Evolutionary conservation across 2,888 invertebrate genomes (phyloP).

Genomic region (Tetragonisca angustula): DNA sequence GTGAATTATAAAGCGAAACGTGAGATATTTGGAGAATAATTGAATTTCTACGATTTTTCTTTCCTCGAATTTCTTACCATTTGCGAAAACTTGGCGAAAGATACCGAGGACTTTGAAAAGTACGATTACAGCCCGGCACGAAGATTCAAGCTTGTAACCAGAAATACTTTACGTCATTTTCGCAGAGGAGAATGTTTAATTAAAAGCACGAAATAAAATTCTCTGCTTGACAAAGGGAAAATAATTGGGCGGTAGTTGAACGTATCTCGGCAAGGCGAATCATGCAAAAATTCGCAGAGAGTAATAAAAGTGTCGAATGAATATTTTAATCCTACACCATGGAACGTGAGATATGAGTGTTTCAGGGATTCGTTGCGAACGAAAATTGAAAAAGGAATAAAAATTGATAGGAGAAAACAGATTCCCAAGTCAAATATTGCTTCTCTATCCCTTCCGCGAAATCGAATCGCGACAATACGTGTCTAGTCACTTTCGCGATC

Average conservation of each 20-base stretch:
- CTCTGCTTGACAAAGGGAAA: background rate
- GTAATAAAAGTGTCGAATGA: background rate
- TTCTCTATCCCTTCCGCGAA: background rate
- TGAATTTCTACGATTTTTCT: background rate
- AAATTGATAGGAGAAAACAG: background rate
- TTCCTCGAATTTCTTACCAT: background rate
- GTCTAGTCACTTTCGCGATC: conserved; percentile 1
- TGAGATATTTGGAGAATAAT: background rate
- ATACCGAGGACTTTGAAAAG: background rate
- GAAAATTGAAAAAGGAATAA: background rate
- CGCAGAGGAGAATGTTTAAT: background rate
- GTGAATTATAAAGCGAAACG: background rate
- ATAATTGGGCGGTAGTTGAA: background rate
- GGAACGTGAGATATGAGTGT: no score
- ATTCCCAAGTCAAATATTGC: background rate
- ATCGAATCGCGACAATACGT: conserved; percentile 1
- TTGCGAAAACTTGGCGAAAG: background rate
- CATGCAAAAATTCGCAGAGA: no score
- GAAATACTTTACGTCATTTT: background rate
- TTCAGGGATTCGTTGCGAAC: background rate
- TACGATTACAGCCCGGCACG: background rate
- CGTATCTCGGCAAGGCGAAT: background rate
- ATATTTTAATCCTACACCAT: background rate
- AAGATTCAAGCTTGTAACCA: background rate
- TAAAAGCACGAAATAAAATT: background rate